Percentiles rank a stretch among this genome's conserved stretches.
Conservation (phyloP, 2,797 vertebrate species). For the Arnoldichthys spilopterus region DNA sequence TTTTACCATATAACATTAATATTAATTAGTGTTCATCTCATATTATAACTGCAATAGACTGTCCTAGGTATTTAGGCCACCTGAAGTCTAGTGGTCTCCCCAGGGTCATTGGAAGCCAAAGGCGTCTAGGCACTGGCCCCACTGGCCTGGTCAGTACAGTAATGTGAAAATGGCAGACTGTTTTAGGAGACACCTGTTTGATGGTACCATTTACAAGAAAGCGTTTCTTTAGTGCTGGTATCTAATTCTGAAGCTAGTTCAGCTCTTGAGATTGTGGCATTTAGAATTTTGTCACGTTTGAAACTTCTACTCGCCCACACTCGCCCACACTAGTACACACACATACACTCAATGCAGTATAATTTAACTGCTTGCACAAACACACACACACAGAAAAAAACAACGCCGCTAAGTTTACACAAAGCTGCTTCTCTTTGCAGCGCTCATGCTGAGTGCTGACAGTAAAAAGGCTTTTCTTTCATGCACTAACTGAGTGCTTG, state of each 20-base stretch:
- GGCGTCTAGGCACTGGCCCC: no score
- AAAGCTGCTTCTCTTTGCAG: constrained; percentile 36
- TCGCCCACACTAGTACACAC: constrained; percentile 34
- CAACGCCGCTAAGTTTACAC: constrained; percentile 46
- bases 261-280: constrained; percentile 51
- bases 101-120: no score
- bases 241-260: constrained; percentile 49
- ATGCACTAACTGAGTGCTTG: constrained; percentile 39
- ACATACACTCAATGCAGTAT: constrained; percentile 29
- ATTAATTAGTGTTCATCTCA: no score
- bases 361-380: constrained; percentile 34
- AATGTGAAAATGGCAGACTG: background rate
- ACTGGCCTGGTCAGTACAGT: no score
- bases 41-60: no score
- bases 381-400: constrained; percentile 24
- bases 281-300: constrained; percentile 52
- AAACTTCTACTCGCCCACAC: constrained; percentile 49
- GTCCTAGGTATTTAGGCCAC: no score
- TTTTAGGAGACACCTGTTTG: constrained; percentile 37
- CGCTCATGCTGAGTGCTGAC: constrained; percentile 45
- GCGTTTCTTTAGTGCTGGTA: constrained; percentile 32
- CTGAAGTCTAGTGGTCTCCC: no score
- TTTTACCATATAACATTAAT: no score
- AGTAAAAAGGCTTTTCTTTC: constrained; percentile 36
- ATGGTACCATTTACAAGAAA: constrained; percentile 22